These are phyloP conservation scores for Drosophila trapezifrons DNA, from an alignment of 1,140 invertebrate genomes.

Conservation along the genomic window DNA sequence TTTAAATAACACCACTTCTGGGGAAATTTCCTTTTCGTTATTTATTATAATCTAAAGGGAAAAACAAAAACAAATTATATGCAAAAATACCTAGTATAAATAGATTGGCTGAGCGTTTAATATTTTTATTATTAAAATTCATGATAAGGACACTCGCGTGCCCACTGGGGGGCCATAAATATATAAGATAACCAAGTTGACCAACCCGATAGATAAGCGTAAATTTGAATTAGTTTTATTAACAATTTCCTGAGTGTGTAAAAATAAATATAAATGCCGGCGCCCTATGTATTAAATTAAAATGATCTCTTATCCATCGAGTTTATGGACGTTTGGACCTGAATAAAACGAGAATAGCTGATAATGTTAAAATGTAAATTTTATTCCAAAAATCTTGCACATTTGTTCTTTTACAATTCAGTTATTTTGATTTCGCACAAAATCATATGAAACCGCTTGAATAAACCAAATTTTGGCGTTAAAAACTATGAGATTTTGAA, in stretches of 20 bases:
- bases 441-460: slow-evolving; percentile 14
- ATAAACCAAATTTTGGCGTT: slow-evolving; percentile 13
- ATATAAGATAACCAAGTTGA: slow-evolving; percentile 20
- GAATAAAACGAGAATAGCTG: not conserved
- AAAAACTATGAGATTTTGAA: slow-evolving; percentile 60
- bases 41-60: slow-evolving; percentile 6
- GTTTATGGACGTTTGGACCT: not conserved
- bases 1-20: not conserved
- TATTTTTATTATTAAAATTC: slow-evolving; percentile 22
- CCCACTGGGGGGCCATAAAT: slow-evolving; percentile 25
- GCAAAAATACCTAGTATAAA: slow-evolving; percentile 17
- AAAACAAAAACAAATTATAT: slow-evolving; percentile 1
- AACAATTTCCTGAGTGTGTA: slow-evolving; percentile 24
- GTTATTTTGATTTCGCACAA: slow-evolving; percentile 24
- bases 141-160: slow-evolving; percentile 28
- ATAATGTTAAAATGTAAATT: slow-evolving; percentile 61
- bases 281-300: slow-evolving; percentile 5
- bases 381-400: slow-evolving; percentile 70
- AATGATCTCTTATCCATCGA: not conserved
- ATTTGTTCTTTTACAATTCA: slow-evolving; percentile 45
- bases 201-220: slow-evolving; percentile 18
- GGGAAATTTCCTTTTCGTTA: not conserved
- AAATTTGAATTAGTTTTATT: slow-evolving; percentile 32
- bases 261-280: not conserved
- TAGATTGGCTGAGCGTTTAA: not conserved